These are phyloP conservation scores for Saguinus midas DNA, from an alignment of 2,113 vertebrate genomes.

Conservation along the genomic window DNA sequence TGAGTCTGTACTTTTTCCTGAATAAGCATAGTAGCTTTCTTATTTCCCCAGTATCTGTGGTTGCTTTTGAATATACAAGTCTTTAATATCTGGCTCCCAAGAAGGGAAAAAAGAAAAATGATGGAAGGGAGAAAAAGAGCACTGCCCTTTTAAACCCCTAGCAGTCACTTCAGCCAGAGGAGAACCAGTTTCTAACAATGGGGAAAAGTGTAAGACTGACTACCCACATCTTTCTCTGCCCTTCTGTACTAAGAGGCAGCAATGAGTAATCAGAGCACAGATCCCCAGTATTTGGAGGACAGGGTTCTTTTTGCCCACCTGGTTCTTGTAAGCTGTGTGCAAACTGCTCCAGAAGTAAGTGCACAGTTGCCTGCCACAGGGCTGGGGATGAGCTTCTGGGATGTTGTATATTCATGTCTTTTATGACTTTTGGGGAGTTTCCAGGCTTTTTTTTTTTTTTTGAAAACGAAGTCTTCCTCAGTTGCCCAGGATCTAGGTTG, in stretches of 20 bases:
- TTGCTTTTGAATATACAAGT: neutral
- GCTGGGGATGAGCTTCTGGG: neutral
- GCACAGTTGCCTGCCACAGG: neutral
- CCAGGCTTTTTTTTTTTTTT: neutral
- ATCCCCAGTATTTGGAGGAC: neutral
- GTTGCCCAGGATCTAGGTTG: no score
- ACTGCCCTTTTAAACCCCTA: neutral
- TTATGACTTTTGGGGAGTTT: neutral
- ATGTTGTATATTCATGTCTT: neutral
- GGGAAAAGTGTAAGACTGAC: neutral
- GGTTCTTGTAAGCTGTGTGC: neutral
- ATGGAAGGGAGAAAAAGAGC: neutral
- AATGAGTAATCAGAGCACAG: neutral
- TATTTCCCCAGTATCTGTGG: neutral
- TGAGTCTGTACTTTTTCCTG: neutral
- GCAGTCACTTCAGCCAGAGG: neutral
- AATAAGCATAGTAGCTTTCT: neutral
- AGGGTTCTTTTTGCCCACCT: neutral
- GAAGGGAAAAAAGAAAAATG: neutral
- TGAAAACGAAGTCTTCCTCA: no score
- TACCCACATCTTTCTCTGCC: neutral
- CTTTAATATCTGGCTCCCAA: neutral
- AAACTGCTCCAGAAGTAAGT: neutral
- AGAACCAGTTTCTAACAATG: neutral
- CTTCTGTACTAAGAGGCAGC: neutral